Evolutionary conservation across 2,888 invertebrate genomes (phyloP), one percentile per base, ranked within the genome.

Genomic region (Matsumyia berberina): DNA sequence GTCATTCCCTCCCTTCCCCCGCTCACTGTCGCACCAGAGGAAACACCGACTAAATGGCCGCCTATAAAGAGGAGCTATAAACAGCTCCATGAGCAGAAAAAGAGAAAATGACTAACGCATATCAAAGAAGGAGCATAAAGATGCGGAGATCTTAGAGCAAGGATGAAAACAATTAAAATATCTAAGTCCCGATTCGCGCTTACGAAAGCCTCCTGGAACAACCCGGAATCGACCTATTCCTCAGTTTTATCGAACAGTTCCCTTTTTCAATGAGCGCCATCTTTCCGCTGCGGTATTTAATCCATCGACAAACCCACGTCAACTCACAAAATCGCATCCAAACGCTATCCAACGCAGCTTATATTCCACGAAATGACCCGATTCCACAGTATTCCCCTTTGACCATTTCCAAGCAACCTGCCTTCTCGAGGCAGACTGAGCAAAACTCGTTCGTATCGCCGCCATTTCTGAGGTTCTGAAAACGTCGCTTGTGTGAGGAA

Each of bases 381-480:
- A 29, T 69, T 42, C 37, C 64, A 57, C 39, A 4, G 0, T n/a
- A 55, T 72, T 82, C 76, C 76, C 12, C 44, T n/a, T 29, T 12
- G 11, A 24, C 4, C 4, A 24, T 4, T 77, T 66, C 73, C 73
- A 78, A 37, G 33, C 51, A 81, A 51, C 69, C 70, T 60, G 66
- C 29, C 60, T 55, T 70, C 31, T 44, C 72, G 44, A 29, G 46
- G 33, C 58, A 67, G 37, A 17, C 35, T 8, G 31, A 46, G 31
- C 46, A 42, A 76, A 67, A 78, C 62, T 78, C 78, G 79, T 74
- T 78, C 73, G 74, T 66, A 85, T 85, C 80, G 66, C 79, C 85
- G 74, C 74, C 85, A 85, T 85, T 85, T 85, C 79, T 79, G 74
- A 67, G 85, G 79, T 80, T 85, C 74, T 74, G 66, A 70, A 64